These are phyloP conservation scores for Stenurella melanura DNA, from an alignment of 2,888 invertebrate species.

Conservation along the genomic window DNA sequence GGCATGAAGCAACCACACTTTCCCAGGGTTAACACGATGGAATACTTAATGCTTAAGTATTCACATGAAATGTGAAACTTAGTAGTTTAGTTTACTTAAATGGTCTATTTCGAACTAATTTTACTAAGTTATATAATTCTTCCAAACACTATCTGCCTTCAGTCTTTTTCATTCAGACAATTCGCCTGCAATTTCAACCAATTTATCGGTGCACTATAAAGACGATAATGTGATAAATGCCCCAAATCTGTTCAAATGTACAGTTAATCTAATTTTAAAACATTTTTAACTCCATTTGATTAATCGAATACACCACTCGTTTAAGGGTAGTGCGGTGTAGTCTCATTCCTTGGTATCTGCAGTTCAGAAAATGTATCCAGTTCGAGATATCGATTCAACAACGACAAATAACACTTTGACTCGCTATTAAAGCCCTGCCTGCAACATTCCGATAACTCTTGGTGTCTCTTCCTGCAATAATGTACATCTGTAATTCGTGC, in stretches of 20 bases:
- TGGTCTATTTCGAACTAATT: too few species aligned
- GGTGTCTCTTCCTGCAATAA: constrained; percentile 3
- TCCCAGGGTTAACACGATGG: too few species aligned
- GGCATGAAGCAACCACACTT: too few species aligned
- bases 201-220: background rate
- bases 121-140: background rate
- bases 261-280: background rate
- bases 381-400: background rate
- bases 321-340: background rate
- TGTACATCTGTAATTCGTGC: background rate
- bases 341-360: background rate
- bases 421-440: background rate
- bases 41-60: too few species aligned
- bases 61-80: too few species aligned
- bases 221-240: background rate
- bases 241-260: background rate
- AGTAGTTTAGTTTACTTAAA: too few species aligned
- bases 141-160: background rate
- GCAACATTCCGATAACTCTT: background rate
- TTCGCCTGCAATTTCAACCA: too few species aligned
- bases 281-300: background rate
- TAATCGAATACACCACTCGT: background rate
- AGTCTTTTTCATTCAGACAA: background rate
- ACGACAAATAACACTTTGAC: constrained; percentile 6
- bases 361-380: background rate